A percentile compares a stretch with the other conserved stretches of the same genome.
These are phyloP conservation scores for Grapholita molesta DNA, from an alignment of 1,140 invertebrate species.

Conservation along the genomic window DNA sequence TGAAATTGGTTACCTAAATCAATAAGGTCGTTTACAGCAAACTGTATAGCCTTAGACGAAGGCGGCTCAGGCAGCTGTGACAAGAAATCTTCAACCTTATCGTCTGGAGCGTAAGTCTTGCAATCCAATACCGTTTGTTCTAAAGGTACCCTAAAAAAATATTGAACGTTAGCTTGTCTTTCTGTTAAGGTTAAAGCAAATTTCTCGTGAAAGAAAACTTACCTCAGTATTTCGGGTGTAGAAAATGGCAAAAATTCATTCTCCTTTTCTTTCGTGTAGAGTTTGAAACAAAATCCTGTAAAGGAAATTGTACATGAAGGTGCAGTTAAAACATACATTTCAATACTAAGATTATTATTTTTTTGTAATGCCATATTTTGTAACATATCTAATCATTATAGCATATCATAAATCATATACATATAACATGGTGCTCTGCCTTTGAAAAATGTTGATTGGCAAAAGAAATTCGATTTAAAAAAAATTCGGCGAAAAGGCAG, in stretches of 20 bases:
- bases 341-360: too few relatives aligned
- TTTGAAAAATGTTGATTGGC: too few relatives aligned
- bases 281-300: slow-evolving; percentile 62
- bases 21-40: slow-evolving; percentile 77
- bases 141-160: slow-evolving; percentile 58
- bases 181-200: too few relatives aligned
- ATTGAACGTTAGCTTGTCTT: neutral
- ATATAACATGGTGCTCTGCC: too few relatives aligned
- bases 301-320: too few relatives aligned
- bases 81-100: slow-evolving; percentile 77
- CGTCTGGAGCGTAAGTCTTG: slow-evolving; percentile 64
- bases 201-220: neutral
- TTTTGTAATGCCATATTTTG: too few relatives aligned
- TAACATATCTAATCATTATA: too few relatives aligned
- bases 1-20: slow-evolving; percentile 62
- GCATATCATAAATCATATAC: too few relatives aligned
- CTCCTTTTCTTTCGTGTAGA: slow-evolving; percentile 68
- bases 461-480: too few relatives aligned
- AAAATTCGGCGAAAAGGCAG: too few relatives aligned
- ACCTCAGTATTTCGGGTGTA: slow-evolving; percentile 70
- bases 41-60: slow-evolving; percentile 49
- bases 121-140: slow-evolving; percentile 72
- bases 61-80: slow-evolving; percentile 80
- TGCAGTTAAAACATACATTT: too few relatives aligned
- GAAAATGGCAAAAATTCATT: slow-evolving; percentile 53